Percentiles rank a stretch among this genome's conserved stretches.
phyloP scores from a whole-genome alignment of 64 coral and sea anemone genomes.

The Montipora cactus region DNA sequence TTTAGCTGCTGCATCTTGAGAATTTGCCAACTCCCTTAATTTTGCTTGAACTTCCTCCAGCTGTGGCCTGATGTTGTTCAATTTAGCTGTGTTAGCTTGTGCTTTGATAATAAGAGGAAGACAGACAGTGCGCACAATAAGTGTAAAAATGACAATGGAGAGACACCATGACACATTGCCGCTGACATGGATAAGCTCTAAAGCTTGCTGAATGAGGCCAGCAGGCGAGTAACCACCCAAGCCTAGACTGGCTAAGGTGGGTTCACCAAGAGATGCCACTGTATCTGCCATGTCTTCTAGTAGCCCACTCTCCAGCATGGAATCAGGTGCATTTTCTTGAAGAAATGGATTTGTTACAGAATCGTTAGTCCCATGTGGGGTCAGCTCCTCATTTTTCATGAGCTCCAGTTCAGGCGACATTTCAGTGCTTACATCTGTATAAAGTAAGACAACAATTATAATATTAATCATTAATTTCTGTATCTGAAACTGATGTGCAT shows the following conservation, averaged over 20 bases:
- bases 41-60: conserved; percentile 78
- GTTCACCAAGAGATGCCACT: conserved; percentile 72
- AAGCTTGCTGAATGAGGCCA: conserved; percentile 83
- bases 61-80: conserved; percentile 93
- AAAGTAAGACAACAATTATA: background rate
- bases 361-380: background rate
- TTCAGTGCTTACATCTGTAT: background rate
- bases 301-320: conserved; percentile 38
- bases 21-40: conserved; percentile 88
- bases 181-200: conserved; percentile 84
- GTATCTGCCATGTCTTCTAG: conserved; percentile 66
- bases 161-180: conserved; percentile 82
- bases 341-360: conserved; percentile 74
- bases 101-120: conserved; percentile 86
- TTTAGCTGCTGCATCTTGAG: conserved; percentile 68
- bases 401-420: background rate
- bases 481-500: too few relatives aligned
- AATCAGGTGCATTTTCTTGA: conserved; percentile 8
- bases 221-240: conserved; percentile 79
- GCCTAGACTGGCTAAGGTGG: conserved; percentile 80
- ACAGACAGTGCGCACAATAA: conserved; percentile 75
- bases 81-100: conserved; percentile 90
- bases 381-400: background rate
- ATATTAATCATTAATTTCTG: too few relatives aligned
- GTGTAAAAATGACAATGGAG: conserved; percentile 85